Percentiles rank a stretch among this genome's conserved stretches.
Conservation (phyloP, 2,797 vertebrate species). For the Petrocephalus sullivani region DNA sequence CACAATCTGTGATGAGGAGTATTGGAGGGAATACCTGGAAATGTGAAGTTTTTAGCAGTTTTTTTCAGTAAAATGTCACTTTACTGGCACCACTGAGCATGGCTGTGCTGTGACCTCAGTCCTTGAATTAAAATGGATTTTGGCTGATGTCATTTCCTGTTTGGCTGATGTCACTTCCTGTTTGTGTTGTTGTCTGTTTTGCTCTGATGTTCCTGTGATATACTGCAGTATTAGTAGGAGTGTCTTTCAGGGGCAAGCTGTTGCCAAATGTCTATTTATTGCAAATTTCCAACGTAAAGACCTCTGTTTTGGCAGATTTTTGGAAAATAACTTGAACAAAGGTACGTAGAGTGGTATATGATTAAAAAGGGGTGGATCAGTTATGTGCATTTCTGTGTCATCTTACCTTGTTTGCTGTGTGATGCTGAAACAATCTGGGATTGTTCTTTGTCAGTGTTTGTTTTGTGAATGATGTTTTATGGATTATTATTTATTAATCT, state of each 20-base stretch:
- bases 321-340: slow-evolving; percentile 40
- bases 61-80: background rate
- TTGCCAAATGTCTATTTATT: slow-evolving; percentile 65
- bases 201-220: slow-evolving; percentile 20
- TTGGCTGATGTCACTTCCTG: slow-evolving; percentile 17
- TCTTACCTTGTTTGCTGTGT: slow-evolving; percentile 57
- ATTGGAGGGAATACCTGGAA: background rate
- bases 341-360: slow-evolving; percentile 55
- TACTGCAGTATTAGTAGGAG: slow-evolving; percentile 32
- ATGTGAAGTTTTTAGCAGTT: background rate
- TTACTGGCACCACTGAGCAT: background rate
- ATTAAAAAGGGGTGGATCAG: slow-evolving; percentile 52
- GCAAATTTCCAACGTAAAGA: slow-evolving; percentile 64
- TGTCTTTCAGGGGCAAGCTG: slow-evolving; percentile 57
- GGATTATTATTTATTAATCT: slow-evolving; percentile 83
- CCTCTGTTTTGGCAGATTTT: slow-evolving; percentile 44
- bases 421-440: slow-evolving; percentile 45
- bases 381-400: slow-evolving; percentile 67
- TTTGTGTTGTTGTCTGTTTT: slow-evolving; percentile 24
- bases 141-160: slow-evolving; percentile 10
- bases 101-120: background rate
- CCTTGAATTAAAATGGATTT: background rate
- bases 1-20: background rate
- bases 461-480: slow-evolving; percentile 73
- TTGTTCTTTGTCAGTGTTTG: slow-evolving; percentile 64